Conservation (phyloP, 2,888 invertebrate species). For the Ochropleura leucogaster region DNA sequence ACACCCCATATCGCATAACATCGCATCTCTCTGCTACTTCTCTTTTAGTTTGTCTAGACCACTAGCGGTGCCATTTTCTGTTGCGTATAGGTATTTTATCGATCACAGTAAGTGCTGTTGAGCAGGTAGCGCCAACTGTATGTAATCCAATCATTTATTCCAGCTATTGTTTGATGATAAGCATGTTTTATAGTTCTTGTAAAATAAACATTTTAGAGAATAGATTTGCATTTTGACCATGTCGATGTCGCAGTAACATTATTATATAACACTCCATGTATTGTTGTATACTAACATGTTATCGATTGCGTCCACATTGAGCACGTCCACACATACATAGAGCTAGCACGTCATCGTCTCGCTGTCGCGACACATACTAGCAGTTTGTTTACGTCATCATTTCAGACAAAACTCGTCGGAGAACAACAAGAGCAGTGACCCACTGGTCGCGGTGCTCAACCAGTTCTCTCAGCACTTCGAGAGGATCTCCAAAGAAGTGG, state of each 20-base stretch:
- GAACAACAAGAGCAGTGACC: slow-evolving; percentile 79
- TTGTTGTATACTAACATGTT: slow-evolving; percentile 1
- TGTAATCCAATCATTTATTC: slow-evolving; percentile 1
- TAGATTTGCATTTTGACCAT: not conserved
- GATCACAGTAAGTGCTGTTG: slow-evolving; percentile 4
- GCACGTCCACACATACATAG: slow-evolving; percentile 37
- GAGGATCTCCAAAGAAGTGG: slow-evolving; percentile 83
- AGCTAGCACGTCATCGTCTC: not conserved
- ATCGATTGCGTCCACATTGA: not conserved
- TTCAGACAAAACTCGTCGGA: slow-evolving; percentile 88
- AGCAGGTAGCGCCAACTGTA: slow-evolving; percentile 7
- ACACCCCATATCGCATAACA: too few relatives aligned
- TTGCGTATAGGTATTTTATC: slow-evolving; percentile 16
- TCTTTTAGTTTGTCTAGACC: slow-evolving; percentile 15
- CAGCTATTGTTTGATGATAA: slow-evolving; percentile 1
- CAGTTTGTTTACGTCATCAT: slow-evolving; percentile 26
- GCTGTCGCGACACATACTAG: not conserved
- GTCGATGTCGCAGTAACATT: slow-evolving; percentile 2
- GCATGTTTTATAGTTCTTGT: slow-evolving; percentile 37
- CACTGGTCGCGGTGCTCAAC: slow-evolving; percentile 78
- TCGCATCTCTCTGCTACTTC: slow-evolving; percentile 14
- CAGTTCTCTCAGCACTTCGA: slow-evolving; percentile 85
- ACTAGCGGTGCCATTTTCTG: slow-evolving; percentile 30
- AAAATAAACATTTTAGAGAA: slow-evolving; percentile 12
- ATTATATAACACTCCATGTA: not conserved